Evolutionary conservation across 2,888 invertebrate genomes (phyloP), one percentile per base, ranked within the genome.

Genomic region (Synanthedon andrenaeformis): DNA sequence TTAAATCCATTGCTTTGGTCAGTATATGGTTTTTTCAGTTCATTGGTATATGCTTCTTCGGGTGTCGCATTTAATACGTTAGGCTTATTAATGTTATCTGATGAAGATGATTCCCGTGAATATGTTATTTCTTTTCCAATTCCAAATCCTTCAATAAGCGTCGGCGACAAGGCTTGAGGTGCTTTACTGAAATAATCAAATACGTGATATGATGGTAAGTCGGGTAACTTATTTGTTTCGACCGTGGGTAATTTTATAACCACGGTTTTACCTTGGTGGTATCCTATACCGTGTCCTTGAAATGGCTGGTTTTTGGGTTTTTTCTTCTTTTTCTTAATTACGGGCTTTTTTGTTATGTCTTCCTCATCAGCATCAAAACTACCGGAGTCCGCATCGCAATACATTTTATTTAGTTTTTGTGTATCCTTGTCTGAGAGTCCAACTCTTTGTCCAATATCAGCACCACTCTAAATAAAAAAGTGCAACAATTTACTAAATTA

Each of bases 351-450:
- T 14, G 61, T 55, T 8, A 58, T 53, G 41, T 57, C 62, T 41
- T 69, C 74, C 13, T 74, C 73, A 28, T 67, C 72, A 53, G 58
- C 58, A 23, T 73, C 63, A 42, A 59, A 61, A 45, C 62, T 65
- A 53, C 75, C 73, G 8, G 73, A 74, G 57, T 80, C 78, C 5
- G 76, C 72, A 52, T 85, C 82, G 56, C 87, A 87, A 62, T 91
- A 91, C 91, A 91, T 91, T 65, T 79, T 82, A 58, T 89, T 88
- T 11, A 91, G 68, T 68, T 91, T 91, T 58, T 78, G 67, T 5
- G 82, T 71, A 57, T 91, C 91, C 59, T 89, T 90, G 41, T 87
- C 82, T 19, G 91, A 91, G 49, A 91, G 73, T 45, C 89, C 89
- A 50, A 74, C 58, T 61, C 91, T 81, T 70, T 91, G 91, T 1